Evolutionary conservation across 2,113 vertebrate genomes (phyloP).

Genomic region (Notiomystis cincta): DNA sequence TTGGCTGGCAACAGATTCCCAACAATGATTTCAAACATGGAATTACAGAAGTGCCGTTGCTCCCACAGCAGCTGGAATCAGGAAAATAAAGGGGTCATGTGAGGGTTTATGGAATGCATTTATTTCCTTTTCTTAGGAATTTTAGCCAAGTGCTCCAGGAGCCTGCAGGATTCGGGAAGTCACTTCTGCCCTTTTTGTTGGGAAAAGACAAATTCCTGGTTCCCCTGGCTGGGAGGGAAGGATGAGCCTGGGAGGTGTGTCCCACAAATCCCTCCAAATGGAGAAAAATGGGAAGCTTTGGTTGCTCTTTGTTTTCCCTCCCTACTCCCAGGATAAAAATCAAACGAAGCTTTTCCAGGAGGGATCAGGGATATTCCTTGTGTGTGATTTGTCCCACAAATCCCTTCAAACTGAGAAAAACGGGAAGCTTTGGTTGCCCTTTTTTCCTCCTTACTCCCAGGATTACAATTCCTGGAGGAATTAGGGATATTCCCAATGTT

Average conservation of each 20-base stretch:
- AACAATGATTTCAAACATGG: not conserved
- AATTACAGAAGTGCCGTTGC: not conserved
- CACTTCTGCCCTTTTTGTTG: not conserved
- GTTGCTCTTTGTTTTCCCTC: accelerated
- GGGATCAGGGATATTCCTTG: not conserved
- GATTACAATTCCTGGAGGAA: not conserved
- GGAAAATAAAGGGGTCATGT: accelerated
- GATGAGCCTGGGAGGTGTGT: accelerated
- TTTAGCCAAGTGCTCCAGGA: not conserved
- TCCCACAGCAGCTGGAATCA: not conserved
- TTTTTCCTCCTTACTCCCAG: not conserved
- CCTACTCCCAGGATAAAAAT: not conserved
- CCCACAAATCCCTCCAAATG: not conserved
- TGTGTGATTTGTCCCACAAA: not conserved
- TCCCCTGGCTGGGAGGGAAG: not conserved
- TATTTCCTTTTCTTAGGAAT: not conserved
- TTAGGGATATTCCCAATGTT: not conserved
- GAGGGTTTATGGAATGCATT: not conserved
- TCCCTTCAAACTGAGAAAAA: not conserved
- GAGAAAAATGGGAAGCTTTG: accelerated
- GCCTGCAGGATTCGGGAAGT: not conserved
- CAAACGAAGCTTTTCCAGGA: not conserved
- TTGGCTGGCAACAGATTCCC: not conserved
- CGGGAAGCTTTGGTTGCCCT: not conserved
- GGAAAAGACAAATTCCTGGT: not conserved